Conservation (phyloP, 2,797 vertebrate species). For the Pangasius krempfi region DNA sequence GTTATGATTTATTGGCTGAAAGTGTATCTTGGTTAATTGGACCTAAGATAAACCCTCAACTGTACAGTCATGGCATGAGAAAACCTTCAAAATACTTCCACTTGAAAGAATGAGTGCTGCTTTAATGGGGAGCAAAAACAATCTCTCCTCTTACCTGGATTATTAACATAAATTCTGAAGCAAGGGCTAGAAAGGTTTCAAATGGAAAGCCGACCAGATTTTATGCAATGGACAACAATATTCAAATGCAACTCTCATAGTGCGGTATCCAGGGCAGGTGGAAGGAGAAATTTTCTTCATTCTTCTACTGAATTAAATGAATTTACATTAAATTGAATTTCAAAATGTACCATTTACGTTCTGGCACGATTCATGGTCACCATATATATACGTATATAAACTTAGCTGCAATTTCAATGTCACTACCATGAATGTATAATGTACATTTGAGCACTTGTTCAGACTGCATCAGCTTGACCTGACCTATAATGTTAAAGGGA, state of each 20-base stretch:
- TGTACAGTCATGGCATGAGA: neutral
- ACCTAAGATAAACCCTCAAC: neutral
- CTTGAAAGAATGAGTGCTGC: neutral
- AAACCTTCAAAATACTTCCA: neutral
- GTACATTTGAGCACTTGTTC: neutral
- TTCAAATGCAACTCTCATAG: neutral
- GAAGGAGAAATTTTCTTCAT: neutral
- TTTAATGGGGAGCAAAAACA: conserved; percentile 2
- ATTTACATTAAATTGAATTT: neutral
- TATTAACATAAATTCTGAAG: neutral
- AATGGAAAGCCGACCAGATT: neutral
- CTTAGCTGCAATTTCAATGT: neutral
- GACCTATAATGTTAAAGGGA: neutral
- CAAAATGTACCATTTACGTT: neutral
- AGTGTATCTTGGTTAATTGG: neutral
- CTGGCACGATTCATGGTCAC: neutral
- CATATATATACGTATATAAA: too few relatives aligned
- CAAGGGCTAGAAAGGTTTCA: neutral
- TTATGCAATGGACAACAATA: neutral
- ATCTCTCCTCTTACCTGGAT: neutral
- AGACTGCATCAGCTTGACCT: neutral
- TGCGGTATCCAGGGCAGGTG: neutral
- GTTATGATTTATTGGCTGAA: neutral
- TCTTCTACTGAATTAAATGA: neutral
- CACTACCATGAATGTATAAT: neutral